phyloP scores from a whole-genome alignment of 2,113 vertebrate genomes.

The Spea bombifrons region DNA sequence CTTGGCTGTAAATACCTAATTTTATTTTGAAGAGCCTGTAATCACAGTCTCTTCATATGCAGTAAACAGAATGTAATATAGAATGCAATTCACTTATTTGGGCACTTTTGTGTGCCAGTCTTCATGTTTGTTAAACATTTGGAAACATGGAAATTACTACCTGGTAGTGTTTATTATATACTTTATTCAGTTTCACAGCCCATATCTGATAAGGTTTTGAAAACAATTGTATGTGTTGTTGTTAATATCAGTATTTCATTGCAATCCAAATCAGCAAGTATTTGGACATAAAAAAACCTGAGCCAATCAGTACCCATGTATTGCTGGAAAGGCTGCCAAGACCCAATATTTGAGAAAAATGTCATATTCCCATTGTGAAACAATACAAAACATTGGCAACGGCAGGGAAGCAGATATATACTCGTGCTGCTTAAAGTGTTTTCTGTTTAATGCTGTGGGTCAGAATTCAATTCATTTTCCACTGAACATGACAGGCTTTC shows the following conservation, averaged over 20 bases:
- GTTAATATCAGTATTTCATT: too few relatives aligned
- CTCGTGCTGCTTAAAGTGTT: too few relatives aligned
- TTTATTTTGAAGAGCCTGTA: too few relatives aligned
- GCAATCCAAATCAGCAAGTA: too few relatives aligned
- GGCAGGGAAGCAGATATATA: background rate
- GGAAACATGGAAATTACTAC: background rate
- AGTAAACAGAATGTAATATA: too few relatives aligned
- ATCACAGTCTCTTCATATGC: too few relatives aligned
- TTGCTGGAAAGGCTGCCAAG: background rate
- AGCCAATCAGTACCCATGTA: background rate
- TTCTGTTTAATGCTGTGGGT: too few relatives aligned
- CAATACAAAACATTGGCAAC: slow-evolving; percentile 4
- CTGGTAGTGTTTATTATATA: background rate
- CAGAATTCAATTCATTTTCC: too few relatives aligned
- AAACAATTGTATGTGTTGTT: too few relatives aligned
- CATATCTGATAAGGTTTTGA: background rate
- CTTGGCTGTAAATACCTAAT: too few relatives aligned
- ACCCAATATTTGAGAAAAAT: slow-evolving; percentile 1
- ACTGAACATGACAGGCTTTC: too few relatives aligned
- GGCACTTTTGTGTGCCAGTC: background rate
- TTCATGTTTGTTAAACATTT: background rate
- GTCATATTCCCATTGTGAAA: slow-evolving; percentile 10
- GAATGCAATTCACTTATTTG: too few relatives aligned
- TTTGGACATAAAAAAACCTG: background rate
- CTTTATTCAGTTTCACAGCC: background rate